Evolutionary conservation across 2,888 invertebrate genomes (phyloP).

Genomic region (Oscheius sp.): DNA sequence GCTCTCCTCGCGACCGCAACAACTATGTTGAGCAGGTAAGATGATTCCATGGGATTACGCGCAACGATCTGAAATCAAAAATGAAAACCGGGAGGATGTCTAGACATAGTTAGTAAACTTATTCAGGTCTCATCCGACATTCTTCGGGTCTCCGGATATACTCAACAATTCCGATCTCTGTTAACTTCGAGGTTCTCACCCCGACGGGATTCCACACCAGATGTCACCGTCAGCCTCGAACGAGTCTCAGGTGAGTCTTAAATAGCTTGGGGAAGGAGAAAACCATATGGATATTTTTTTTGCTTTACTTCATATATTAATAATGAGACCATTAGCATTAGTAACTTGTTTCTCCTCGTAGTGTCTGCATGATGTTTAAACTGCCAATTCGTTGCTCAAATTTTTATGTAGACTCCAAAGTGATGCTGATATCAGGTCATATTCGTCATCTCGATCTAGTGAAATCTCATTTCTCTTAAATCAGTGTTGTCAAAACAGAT

Average conservation of each 20-base stretch:
- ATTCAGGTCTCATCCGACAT: slow-evolving; percentile 68
- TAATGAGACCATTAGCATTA: too few species aligned
- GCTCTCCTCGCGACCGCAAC: slow-evolving; percentile 11
- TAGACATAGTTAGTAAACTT: neutral
- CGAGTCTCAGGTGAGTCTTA: slow-evolving; percentile 10
- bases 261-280: neutral
- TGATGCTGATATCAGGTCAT: too few species aligned
- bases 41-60: neutral
- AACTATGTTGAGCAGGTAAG: slow-evolving; percentile 30
- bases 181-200: slow-evolving; percentile 57
- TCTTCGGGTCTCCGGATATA: slow-evolving; percentile 67
- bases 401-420: too few species aligned
- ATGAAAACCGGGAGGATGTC: too few species aligned
- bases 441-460: too few species aligned
- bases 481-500: too few species aligned
- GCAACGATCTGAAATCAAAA: neutral
- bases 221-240: slow-evolving; percentile 34
- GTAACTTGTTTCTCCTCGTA: too few species aligned
- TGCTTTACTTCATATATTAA: too few species aligned
- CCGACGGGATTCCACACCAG: slow-evolving; percentile 51
- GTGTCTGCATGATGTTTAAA: too few species aligned
- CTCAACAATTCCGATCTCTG: slow-evolving; percentile 66
- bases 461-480: too few species aligned
- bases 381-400: too few species aligned
- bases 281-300: too few species aligned